These are phyloP conservation scores for Leptinotarsa undecemlineata DNA, from an alignment of 1,140 invertebrate species.

Conservation along the genomic window DNA sequence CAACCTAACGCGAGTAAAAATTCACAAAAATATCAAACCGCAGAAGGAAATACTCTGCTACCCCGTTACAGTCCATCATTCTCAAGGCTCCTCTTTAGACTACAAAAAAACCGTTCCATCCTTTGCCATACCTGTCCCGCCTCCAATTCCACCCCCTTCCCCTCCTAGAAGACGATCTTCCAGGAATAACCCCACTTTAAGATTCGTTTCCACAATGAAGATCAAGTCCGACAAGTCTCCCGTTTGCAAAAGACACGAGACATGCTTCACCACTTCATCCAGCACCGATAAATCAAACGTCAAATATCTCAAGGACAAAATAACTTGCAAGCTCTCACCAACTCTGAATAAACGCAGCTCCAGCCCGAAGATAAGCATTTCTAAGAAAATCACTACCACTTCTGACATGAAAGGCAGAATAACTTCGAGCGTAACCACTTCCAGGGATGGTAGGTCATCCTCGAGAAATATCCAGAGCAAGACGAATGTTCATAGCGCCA, in stretches of 20 bases:
- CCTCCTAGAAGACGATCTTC: conserved; percentile 75
- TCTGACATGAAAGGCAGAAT: conserved; percentile 46
- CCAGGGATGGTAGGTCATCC: conserved; percentile 39
- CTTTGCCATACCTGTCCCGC: conserved; percentile 46
- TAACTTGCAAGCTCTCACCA: conserved; percentile 62
- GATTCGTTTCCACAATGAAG: conserved; percentile 64
- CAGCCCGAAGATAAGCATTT: conserved; percentile 48
- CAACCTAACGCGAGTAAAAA: conserved; percentile 76
- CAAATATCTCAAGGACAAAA: conserved; percentile 62
- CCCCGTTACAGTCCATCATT: conserved; percentile 59
- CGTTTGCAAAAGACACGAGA: conserved; percentile 58
- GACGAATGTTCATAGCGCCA: conserved; percentile 34
- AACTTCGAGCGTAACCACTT: conserved; percentile 40
- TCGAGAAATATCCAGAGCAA: conserved; percentile 41
- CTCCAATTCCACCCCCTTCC: conserved; percentile 61
- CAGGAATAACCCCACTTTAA: conserved; percentile 70
- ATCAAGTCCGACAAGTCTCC: conserved; percentile 44
- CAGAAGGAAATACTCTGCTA: conserved; percentile 55
- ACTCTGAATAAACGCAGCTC: conserved; percentile 55
- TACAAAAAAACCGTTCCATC: conserved; percentile 61
- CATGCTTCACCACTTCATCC: conserved; percentile 59
- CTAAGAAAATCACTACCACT: conserved; percentile 54
- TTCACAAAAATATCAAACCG: conserved; percentile 64
- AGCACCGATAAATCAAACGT: conserved; percentile 58
- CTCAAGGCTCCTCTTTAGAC: conserved; percentile 56